Percentiles rank a stretch among this genome's conserved stretches.
Evolutionary conservation across 2,113 vertebrate genomes (phyloP).

Genomic region (Thymallus thymallus): DNA sequence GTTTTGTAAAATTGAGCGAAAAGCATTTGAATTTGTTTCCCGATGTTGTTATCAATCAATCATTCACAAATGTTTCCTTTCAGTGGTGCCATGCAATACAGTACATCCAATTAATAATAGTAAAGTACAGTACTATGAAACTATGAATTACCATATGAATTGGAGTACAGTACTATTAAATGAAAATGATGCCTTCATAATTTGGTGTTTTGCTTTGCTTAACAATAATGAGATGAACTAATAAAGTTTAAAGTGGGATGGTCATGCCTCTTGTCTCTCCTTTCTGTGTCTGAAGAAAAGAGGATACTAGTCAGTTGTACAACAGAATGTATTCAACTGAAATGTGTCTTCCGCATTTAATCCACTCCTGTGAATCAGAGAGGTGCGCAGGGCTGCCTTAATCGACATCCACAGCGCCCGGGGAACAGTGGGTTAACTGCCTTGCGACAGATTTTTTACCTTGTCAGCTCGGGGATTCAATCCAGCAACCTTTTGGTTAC

Average conservation of each 20-base stretch:
- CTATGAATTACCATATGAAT: too few relatives aligned
- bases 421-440: too few relatives aligned
- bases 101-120: slow-evolving; percentile 49
- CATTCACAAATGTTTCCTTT: slow-evolving; percentile 41
- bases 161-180: slow-evolving; percentile 42
- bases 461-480: too few relatives aligned
- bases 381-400: too few relatives aligned
- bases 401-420: too few relatives aligned
- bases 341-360: too few relatives aligned
- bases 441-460: too few relatives aligned
- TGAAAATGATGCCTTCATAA: slow-evolving; percentile 78
- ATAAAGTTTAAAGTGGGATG: slow-evolving; percentile 71
- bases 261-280: slow-evolving; percentile 48
- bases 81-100: slow-evolving; percentile 72
- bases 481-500: too few relatives aligned
- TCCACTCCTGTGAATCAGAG: too few relatives aligned
- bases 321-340: too few relatives aligned
- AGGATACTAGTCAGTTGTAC: too few relatives aligned
- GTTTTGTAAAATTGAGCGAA: slow-evolving; percentile 30
- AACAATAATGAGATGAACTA: slow-evolving; percentile 73
- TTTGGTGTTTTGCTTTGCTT: slow-evolving; percentile 82
- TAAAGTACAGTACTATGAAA: too few relatives aligned
- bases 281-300: neutral
- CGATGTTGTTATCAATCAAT: slow-evolving; percentile 53
- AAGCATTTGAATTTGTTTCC: slow-evolving; percentile 41